These are phyloP conservation scores for Nanger granti DNA, from an alignment of 2,113 vertebrate species.

Conservation along the genomic window DNA sequence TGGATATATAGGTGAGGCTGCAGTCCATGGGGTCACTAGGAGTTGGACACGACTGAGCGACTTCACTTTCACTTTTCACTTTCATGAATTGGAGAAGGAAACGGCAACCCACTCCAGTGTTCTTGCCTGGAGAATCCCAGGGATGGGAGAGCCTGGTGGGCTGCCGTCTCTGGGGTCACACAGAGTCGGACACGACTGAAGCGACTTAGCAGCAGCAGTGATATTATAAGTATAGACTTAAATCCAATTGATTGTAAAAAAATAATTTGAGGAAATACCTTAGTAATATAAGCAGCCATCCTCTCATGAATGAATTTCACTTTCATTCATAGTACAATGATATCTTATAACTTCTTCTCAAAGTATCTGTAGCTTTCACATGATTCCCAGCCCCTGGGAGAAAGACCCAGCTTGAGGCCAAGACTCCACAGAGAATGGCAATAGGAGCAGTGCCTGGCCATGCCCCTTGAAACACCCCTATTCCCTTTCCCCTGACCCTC, in stretches of 20 bases:
- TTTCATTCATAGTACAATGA: background rate
- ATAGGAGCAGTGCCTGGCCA: background rate
- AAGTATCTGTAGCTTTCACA: background rate
- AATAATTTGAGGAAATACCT: background rate
- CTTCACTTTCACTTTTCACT: no score
- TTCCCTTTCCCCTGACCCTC: background rate
- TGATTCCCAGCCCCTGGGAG: background rate
- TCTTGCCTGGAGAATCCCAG: no score
- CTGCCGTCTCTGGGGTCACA: no score
- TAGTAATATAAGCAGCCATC: background rate
- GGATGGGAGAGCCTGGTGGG: no score
- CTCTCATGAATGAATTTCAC: background rate
- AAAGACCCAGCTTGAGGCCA: background rate
- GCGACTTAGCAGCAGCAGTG: background rate
- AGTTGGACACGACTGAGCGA: fast-evolving
- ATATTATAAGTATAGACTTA: background rate
- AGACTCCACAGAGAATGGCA: background rate
- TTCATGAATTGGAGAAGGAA: no score
- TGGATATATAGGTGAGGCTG: background rate
- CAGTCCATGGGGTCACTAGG: no score
- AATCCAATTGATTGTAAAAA: background rate
- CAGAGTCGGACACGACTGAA: no score
- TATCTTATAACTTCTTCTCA: background rate
- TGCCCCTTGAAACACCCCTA: background rate
- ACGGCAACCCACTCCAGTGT: no score